Evolutionary conservation across 2,113 vertebrate genomes (phyloP).

Genomic region (Colossoma macropomum): DNA sequence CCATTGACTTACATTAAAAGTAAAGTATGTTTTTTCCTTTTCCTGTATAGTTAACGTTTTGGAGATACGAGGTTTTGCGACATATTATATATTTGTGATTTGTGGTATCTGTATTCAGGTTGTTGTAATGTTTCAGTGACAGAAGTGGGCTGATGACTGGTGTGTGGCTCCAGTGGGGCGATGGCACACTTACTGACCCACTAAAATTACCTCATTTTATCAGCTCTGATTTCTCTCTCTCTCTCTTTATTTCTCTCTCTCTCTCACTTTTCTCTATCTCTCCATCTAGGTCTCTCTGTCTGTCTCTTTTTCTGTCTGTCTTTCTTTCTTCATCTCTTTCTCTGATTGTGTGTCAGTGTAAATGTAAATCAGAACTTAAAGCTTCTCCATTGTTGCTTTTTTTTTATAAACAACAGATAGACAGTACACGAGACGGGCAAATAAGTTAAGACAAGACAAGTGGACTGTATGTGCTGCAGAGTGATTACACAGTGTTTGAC

Average conservation of each 20-base stretch:
- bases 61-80: too few species aligned
- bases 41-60: too few species aligned
- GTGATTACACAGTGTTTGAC: too few species aligned
- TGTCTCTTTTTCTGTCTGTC: slow-evolving; percentile 14
- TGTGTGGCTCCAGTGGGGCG: slow-evolving; percentile 37
- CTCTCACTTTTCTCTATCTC: slow-evolving; percentile 1
- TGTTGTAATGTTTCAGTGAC: slow-evolving; percentile 9
- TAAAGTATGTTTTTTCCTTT: too few species aligned
- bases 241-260: background rate
- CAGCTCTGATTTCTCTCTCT: background rate
- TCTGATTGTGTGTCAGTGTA: background rate
- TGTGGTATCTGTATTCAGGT: slow-evolving; percentile 17
- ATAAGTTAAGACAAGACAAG: too few species aligned
- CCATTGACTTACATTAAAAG: too few species aligned
- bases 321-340: background rate
- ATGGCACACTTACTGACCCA: slow-evolving; percentile 56
- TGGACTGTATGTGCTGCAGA: too few species aligned
- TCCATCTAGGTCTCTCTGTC: background rate
- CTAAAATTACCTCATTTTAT: slow-evolving; percentile 44
- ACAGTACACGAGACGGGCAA: too few species aligned
- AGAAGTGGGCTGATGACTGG: slow-evolving; percentile 33
- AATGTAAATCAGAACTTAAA: background rate
- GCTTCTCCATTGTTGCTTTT: too few species aligned
- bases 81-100: too few species aligned
- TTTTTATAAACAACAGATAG: too few species aligned